Conservation (phyloP, 2,797 vertebrate species). For the Sphaeramia orbicularis region DNA sequence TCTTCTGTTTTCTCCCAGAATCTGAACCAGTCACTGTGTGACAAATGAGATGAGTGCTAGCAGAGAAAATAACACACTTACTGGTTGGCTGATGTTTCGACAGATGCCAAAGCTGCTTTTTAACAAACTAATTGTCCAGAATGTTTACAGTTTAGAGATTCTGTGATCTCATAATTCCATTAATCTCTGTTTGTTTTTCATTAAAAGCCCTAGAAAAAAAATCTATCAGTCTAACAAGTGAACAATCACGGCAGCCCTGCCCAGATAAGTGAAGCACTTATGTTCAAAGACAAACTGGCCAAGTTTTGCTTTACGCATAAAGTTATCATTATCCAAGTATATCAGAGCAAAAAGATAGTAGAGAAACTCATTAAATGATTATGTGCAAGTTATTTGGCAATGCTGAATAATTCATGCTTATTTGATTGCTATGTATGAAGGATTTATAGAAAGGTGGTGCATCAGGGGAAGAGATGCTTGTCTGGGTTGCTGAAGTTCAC, state of each 20-base stretch:
- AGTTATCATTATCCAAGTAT: slow-evolving; percentile 55
- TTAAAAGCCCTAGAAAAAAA: slow-evolving; percentile 26
- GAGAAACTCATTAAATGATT: slow-evolving; percentile 79
- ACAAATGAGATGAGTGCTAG: slow-evolving; percentile 45
- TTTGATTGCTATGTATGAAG: slow-evolving; percentile 72
- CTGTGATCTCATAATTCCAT: slow-evolving; percentile 55
- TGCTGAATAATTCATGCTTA: slow-evolving; percentile 78
- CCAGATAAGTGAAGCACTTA: slow-evolving; percentile 45
- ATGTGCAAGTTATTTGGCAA: slow-evolving; percentile 72
- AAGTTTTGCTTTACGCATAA: slow-evolving; percentile 44
- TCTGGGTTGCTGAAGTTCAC: slow-evolving; percentile 58
- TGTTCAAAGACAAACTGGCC: slow-evolving; percentile 42
- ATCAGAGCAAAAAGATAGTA: slow-evolving; percentile 53
- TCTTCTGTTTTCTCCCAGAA: slow-evolving; percentile 34
- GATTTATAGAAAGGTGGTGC: slow-evolving; percentile 65
- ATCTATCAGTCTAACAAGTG: slow-evolving; percentile 32
- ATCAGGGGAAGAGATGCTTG: slow-evolving; percentile 59
- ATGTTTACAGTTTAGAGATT: slow-evolving; percentile 53
- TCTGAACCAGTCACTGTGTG: slow-evolving; percentile 38
- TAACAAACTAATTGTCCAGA: slow-evolving; percentile 39
- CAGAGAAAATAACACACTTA: slow-evolving; percentile 11
- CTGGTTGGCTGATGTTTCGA: slow-evolving; percentile 40
- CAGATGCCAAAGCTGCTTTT: slow-evolving; percentile 20
- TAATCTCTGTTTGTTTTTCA: slow-evolving; percentile 64
- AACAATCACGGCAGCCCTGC: slow-evolving; percentile 2